Base-by-base conservation (phyloP, 2,113 vertebrate species). In the Cephalopholis sonnerati region DNA sequence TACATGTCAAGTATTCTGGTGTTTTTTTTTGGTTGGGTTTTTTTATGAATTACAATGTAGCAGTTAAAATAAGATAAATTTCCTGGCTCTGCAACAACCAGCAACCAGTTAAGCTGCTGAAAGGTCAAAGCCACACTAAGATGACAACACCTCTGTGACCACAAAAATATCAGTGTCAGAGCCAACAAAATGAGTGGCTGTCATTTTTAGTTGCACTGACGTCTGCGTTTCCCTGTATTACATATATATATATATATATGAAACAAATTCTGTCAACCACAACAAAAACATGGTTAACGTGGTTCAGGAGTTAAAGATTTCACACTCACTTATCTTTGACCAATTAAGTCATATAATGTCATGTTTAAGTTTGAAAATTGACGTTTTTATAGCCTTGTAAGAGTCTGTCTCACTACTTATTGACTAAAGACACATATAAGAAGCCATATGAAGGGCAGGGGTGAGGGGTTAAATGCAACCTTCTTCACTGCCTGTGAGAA, bases 71-170 rank as follows among this genome's bases (percentile, higher is more conserved):
- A 46, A 32, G 50, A 57, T 57, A 22, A 10, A 13, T 36, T 18
- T 20, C 24, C 24, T 54, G 44, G 61, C 44, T 83, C 36, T 39
- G 55, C 17, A 63, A 71, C 64, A 53, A 39, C 11, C 2, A 17
- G 55, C 64, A 53, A 39, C 11, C 2, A 17, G 55, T 25, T 13
- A 61, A 46, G 20, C 15, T 22, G 4, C 44, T 69, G 2, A 73
- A 76, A 71, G 79, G 55, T 81, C 48, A 73, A 50, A 24, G 25
- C 17, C 29, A 54, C 27, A 13, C 9, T 36, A n/a, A 48, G 29
- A 16, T 12, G 29, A 53, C 13, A 58, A 29, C 71, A 46, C 15
- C 15, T n/a, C 12, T 36, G 36, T 29, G 63, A 8, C 32, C 78
- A 50, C 55, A 25, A 48, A 55, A 24, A 39, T 2, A 15, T 54